A percentile compares a stretch with the other conserved stretches of the same genome.
Evolutionary conservation across 2,888 invertebrate genomes (phyloP).

Genomic region (Heliconius charithonia): DNA sequence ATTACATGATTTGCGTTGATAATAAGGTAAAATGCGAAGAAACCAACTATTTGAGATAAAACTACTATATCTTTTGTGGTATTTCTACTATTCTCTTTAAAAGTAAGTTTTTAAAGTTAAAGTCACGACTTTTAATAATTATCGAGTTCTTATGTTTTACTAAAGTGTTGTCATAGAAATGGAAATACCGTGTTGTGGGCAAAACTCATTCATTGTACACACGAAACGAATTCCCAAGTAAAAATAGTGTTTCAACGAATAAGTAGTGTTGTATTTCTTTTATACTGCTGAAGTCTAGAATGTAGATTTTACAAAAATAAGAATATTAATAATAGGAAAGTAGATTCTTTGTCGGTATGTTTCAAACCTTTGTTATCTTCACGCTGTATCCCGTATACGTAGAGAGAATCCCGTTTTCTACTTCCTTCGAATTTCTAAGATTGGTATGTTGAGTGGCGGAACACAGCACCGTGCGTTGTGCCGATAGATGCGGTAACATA

Average conservation of each 20-base stretch:
- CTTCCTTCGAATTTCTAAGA: too few species aligned
- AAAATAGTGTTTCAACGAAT: background rate
- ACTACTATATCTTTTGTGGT: too few species aligned
- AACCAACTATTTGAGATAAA: too few species aligned
- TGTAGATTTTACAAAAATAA: background rate
- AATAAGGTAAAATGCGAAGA: too few species aligned
- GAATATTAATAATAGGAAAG: background rate
- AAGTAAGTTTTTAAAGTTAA: background rate
- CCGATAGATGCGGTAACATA: too few species aligned
- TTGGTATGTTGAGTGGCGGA: too few species aligned
- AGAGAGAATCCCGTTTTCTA: too few species aligned
- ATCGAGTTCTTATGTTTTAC: conserved; percentile 29
- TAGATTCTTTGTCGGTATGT: background rate
- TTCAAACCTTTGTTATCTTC: too few species aligned
- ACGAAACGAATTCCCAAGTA: background rate
- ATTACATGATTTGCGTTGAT: too few species aligned
- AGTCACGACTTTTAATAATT: conserved; percentile 32
- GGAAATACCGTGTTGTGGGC: conserved; percentile 30
- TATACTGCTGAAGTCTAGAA: background rate
- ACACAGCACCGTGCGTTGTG: too few species aligned
- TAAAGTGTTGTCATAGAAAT: conserved; percentile 41
- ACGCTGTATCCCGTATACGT: too few species aligned
- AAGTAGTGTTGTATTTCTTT: background rate
- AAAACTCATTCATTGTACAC: background rate
- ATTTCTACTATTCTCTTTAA: too few species aligned